Evolutionary conservation across 2,797 vertebrate species (phyloP).

Genomic region (Apogon hyalosoma): DNA sequence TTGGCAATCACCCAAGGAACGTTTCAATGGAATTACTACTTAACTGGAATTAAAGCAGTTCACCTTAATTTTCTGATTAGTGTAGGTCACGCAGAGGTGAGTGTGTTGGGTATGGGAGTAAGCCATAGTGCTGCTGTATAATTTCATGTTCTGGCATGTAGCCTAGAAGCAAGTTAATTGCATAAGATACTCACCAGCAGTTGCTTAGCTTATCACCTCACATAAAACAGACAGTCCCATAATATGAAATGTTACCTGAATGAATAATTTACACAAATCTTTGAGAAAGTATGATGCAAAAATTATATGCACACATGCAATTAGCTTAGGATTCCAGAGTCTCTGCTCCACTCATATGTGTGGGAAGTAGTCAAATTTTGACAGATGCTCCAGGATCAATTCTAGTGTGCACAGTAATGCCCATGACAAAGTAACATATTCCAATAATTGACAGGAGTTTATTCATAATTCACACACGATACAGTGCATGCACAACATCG

Average conservation of each 20-base stretch:
- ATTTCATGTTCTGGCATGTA: constrained; percentile 58
- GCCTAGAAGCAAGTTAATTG: constrained; percentile 44
- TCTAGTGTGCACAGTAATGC: not conserved
- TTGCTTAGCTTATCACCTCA: constrained; percentile 17
- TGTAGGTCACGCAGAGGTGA: constrained; percentile 54
- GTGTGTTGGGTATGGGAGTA: constrained; percentile 20
- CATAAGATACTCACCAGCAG: constrained; percentile 29
- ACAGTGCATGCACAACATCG: constrained; percentile 17
- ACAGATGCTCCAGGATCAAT: constrained; percentile 17
- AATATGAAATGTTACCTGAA: constrained; percentile 40
- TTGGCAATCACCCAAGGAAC: constrained; percentile 42
- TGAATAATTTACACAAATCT: constrained; percentile 45
- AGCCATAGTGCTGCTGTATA: constrained; percentile 26
- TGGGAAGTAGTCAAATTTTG: constrained; percentile 9
- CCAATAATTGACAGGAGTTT: constrained; percentile 38
- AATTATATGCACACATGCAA: constrained; percentile 39
- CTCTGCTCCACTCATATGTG: constrained; percentile 11
- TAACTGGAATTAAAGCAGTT: constrained; percentile 26
- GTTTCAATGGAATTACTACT: constrained; percentile 48
- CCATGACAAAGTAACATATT: constrained; percentile 4
- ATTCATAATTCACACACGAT: constrained; percentile 23
- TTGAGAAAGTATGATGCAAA: constrained; percentile 40
- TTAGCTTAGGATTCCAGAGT: constrained; percentile 36
- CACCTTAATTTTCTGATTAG: constrained; percentile 47
- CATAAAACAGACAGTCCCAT: constrained; percentile 27